Evolutionary conservation across 2,797 vertebrate species (phyloP).

Genomic region (Characodon lateralis): DNA sequence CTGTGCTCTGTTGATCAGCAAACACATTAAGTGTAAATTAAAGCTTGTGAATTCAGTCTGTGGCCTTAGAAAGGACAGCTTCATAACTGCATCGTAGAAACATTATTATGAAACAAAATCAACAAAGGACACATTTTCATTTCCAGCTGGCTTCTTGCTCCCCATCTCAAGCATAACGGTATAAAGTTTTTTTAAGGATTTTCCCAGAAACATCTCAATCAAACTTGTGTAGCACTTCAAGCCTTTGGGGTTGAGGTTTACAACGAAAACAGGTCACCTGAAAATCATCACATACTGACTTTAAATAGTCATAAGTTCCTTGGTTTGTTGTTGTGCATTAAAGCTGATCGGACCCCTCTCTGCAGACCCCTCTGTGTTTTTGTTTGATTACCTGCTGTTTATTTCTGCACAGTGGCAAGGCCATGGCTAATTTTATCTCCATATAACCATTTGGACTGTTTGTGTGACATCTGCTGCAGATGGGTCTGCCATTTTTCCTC

Average conservation of each 20-base stretch:
- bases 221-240: too few relatives aligned
- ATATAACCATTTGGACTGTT: neutral
- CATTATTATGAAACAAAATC: neutral
- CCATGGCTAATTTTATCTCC: neutral
- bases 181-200: too few relatives aligned
- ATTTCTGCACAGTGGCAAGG: neutral
- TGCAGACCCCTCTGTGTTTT: neutral
- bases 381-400: neutral
- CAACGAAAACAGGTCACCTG: neutral
- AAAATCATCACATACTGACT: neutral
- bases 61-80: neutral
- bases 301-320: neutral
- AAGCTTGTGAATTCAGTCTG: neutral
- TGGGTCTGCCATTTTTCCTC: neutral
- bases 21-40: slow-evolving; percentile 11
- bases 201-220: too few relatives aligned
- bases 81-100: neutral
- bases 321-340: neutral
- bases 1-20: neutral
- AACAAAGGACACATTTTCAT: neutral
- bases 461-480: neutral
- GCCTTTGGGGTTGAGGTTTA: neutral
- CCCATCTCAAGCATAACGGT: neutral
- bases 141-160: neutral
- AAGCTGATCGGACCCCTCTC: neutral